Base-by-base conservation (phyloP, 2,888 invertebrate genomes). In the Dynastes tityus region DNA sequence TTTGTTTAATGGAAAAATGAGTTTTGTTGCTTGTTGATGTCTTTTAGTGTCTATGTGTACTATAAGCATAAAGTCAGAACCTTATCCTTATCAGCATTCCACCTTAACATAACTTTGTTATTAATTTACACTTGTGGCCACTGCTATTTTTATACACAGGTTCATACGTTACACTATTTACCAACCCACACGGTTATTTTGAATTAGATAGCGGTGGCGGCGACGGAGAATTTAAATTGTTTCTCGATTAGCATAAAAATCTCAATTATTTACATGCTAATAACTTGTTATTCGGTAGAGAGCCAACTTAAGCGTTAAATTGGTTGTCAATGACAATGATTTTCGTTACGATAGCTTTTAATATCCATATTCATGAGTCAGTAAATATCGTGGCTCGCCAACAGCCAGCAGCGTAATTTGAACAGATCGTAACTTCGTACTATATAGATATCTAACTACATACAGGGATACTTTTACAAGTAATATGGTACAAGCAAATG, bases 221-320 rank as follows among this genome's bases (percentile, higher is more conserved):
- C 81, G 80, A 79, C 75, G 79, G 80, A 80, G 79, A 82, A 68
- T 68, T 82, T 82, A 81, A 81, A 80, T 80, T 58, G 32, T 37
- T 73, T 40, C 58, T 37, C 37, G 13, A 63, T 68, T 51, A 71
- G 27, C 49, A 32, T 64, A 45, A 78, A 58, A 71, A 49, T 61
- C 27, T 64, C 64, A 53, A 78, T 78, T 64, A 68, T 77, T 58
- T 58, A 55, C 65, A 68, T 68, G 53, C 53, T 55, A 67, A 68
- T 68, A 78, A 71, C 37, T 77, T 68, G 51, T 76, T 71, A 77
- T 70, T 64, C 64, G 45, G 32, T 49, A 49, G 11, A 49, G 37
- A 64, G 64, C 49, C 58, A 78, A 78, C 55, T 78, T 78, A 71
- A 78, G 70, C 64, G 77, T 63, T 61, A 78, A 78, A 78, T 78